Evolutionary conservation across 2,797 vertebrate genomes (phyloP).

Genomic region (Octomys mimax): DNA sequence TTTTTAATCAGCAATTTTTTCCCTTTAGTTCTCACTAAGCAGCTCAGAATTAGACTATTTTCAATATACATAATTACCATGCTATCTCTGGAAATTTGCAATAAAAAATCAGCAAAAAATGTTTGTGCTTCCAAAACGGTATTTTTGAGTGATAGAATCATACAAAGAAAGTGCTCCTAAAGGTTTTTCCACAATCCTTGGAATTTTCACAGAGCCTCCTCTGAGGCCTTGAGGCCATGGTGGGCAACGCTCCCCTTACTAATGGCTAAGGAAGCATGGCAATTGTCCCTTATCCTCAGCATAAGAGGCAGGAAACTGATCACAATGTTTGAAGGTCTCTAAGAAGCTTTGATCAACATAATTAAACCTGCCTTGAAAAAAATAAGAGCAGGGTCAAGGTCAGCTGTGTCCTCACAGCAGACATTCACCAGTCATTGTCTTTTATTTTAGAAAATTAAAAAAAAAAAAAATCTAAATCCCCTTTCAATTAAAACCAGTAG

Average conservation of each 20-base stretch:
- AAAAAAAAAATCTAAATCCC: neutral
- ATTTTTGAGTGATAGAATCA: constrained; percentile 66
- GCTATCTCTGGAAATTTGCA: constrained; percentile 73
- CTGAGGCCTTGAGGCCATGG: constrained; percentile 3
- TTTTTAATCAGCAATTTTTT: constrained; percentile 51
- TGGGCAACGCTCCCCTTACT: constrained; percentile 57
- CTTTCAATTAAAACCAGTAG: neutral
- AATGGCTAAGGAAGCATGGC: constrained; percentile 69
- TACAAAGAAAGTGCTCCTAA: constrained; percentile 67
- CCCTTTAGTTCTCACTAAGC: constrained; percentile 66
- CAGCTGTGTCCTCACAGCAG: neutral
- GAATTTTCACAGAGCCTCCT: constrained; percentile 57
- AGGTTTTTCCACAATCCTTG: constrained; percentile 56
- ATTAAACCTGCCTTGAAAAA: constrained; percentile 64
- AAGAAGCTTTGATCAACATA: constrained; percentile 62
- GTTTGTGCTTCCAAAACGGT: constrained; percentile 47
- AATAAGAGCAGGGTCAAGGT: neutral
- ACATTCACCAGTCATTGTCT: neutral
- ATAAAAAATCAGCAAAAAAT: constrained; percentile 76
- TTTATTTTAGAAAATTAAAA: constrained; percentile 22
- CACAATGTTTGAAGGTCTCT: constrained; percentile 66
- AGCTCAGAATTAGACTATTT: constrained; percentile 75
- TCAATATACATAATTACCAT: constrained; percentile 77
- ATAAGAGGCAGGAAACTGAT: constrained; percentile 67
- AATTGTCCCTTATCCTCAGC: constrained; percentile 62